phyloP scores from a whole-genome alignment of 35 echinoderm and acorn worm species.

The Patiria miniata region DNA sequence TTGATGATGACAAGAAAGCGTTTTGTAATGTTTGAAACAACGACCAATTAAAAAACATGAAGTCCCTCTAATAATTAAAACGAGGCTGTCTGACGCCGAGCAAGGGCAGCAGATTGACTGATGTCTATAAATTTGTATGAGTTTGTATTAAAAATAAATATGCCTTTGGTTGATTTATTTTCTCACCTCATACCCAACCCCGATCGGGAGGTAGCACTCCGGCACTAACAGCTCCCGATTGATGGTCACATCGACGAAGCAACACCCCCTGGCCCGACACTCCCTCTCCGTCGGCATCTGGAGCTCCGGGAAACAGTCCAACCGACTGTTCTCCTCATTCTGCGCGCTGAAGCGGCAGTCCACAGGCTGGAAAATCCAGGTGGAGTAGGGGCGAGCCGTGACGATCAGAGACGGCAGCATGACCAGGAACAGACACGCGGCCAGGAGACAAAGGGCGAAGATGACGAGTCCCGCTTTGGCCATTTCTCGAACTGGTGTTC shows the following conservation, averaged over 20 bases:
- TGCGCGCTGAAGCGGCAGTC: slow-evolving; percentile 70
- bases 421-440: slow-evolving; percentile 51
- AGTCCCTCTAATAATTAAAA: no score
- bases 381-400: slow-evolving; percentile 66
- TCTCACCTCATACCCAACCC: slow-evolving; percentile 61
- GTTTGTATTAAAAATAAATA: no score
- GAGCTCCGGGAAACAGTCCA: slow-evolving; percentile 85
- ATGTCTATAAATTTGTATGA: no score
- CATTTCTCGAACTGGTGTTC: not conserved
- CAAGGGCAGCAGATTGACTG: no score
- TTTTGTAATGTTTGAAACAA: no score
- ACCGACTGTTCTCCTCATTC: slow-evolving; percentile 61
- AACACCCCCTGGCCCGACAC: slow-evolving; percentile 77
- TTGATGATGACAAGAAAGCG: no score
- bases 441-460: slow-evolving; percentile 1
- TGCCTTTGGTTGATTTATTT: not conserved
- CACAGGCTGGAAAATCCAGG: slow-evolving; percentile 72
- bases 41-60: no score
- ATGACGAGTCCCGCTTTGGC: not conserved
- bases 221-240: slow-evolving; percentile 71
- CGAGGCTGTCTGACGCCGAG: no score
- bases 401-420: slow-evolving; percentile 65
- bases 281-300: slow-evolving; percentile 62
- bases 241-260: slow-evolving; percentile 64
- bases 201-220: slow-evolving; percentile 74